Evolutionary conservation across 2,888 invertebrate species (phyloP).

Genomic region (Dryomyza anilis): DNA sequence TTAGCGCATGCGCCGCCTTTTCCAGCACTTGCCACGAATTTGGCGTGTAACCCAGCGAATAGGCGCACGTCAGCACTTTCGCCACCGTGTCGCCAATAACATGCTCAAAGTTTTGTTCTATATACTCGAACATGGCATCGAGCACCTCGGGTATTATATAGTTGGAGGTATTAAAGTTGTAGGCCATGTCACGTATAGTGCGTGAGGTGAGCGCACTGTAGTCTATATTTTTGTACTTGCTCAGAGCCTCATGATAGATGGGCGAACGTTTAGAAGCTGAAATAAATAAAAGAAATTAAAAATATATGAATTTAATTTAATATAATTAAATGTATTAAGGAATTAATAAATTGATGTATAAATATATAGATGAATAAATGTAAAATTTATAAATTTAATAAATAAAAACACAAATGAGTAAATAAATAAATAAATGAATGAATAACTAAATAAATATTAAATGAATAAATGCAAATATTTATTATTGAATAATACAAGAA

Average conservation of each 20-base stretch:
- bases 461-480: no score
- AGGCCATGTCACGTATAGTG: conserved; percentile 60
- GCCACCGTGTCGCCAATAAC: conserved; percentile 64
- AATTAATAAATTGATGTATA: no score
- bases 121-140: conserved; percentile 62
- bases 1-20: conserved; percentile 55
- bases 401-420: no score
- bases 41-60: conserved; percentile 64
- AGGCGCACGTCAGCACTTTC: conserved; percentile 63
- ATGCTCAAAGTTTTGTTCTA: conserved; percentile 58
- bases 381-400: no score
- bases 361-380: no score
- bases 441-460: no score
- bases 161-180: conserved; percentile 58
- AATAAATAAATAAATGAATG: no score
- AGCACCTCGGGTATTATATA: conserved; percentile 61
- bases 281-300: conserved; percentile 44
- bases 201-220: conserved; percentile 61
- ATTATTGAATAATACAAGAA: no score
- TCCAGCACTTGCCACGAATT: conserved; percentile 58
- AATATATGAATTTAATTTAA: no score
- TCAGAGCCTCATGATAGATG: conserved; percentile 55
- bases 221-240: conserved; percentile 52
- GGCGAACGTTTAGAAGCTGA: conserved; percentile 54
- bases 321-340: no score